Base-by-base conservation (phyloP, 2,113 vertebrate species). In the Amazona guildingii region DNA sequence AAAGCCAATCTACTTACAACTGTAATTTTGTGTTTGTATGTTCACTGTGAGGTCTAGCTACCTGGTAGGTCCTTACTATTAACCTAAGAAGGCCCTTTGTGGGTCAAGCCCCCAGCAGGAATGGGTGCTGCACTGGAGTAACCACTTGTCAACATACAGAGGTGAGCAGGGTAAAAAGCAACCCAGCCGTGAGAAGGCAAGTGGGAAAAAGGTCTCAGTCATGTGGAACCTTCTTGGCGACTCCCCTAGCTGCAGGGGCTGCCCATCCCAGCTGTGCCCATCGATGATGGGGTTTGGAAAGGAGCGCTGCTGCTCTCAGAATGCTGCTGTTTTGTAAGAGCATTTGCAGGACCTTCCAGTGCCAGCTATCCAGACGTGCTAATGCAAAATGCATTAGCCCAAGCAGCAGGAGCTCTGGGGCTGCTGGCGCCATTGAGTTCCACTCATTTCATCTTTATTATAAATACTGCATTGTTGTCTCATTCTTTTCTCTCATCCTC, bases 311-410 rank as follows among this genome's bases (percentile, higher is more conserved):
- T 75, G 41, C 92, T 90, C 1, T 74, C 77, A 96, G 92, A 96
- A 93, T 88, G 80, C 62, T 8, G 4, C 92, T 96, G 64, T 95
- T 95, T 90, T 94, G 92, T 90, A 46, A 94, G 93, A 97, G 94
- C 88, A 66, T 94, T 92, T 91, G 91, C 88, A 86, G 88, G 94
- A 92, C 88, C 69, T 90, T 94, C 73, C 90, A 86, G 86, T 93
- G 96, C 95, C 95, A 97, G 95, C 88, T 95, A 95, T 81, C 88
- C 95, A 96, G 94, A 97, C 92, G 66, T 86, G 83, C 92, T 97
- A 96, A 97, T 97, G 96, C 95, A 97, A 96, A 97, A 97, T 96
- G 95, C 96, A 97, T 97, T 96, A 96, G 95, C 61, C 96, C 90
- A 86, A 97, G 90, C 96, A 96, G 96, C 96, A 92, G 95, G 96